These are phyloP conservation scores for Catocala sponsa DNA, from an alignment of 2,888 invertebrate species.

Conservation along the genomic window DNA sequence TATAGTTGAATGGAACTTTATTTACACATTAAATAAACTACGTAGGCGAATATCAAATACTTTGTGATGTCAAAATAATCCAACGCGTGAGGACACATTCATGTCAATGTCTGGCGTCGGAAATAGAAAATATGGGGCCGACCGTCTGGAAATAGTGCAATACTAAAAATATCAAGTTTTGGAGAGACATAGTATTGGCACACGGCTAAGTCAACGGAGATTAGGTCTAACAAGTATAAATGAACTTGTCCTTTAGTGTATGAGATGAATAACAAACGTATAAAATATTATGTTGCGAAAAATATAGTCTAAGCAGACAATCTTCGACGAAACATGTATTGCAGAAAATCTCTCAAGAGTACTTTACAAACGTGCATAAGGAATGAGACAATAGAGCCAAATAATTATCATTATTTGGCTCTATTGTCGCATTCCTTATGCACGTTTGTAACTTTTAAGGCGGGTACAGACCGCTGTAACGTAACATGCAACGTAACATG, in stretches of 20 bases:
- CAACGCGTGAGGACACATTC: constrained; percentile 38
- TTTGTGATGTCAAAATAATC: constrained; percentile 47
- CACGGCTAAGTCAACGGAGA: constrained; percentile 11
- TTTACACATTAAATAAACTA: constrained; percentile 4
- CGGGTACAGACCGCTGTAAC: no score
- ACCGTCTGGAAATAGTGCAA: constrained; percentile 36
- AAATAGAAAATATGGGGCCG: constrained; percentile 45
- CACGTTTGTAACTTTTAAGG: no score
- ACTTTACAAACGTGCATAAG: no score
- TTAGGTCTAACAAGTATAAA: constrained; percentile 1
- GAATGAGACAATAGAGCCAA: no score
- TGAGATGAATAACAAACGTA: no score
- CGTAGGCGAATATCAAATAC: constrained; percentile 32
- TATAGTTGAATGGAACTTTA: background rate
- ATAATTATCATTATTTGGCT: no score
- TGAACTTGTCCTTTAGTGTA: background rate
- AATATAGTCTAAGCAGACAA: no score
- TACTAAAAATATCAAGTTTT: constrained; percentile 38
- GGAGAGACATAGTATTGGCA: constrained; percentile 25
- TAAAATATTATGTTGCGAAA: no score
- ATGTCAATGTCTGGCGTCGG: constrained; percentile 51
- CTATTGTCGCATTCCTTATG: no score
- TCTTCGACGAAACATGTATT: no score
- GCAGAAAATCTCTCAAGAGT: no score
- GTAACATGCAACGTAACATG: no score